A percentile compares a stretch with the other conserved stretches of the same genome.
Conservation (phyloP, 2,113 vertebrate species). For the Bostrychus sinensis region DNA sequence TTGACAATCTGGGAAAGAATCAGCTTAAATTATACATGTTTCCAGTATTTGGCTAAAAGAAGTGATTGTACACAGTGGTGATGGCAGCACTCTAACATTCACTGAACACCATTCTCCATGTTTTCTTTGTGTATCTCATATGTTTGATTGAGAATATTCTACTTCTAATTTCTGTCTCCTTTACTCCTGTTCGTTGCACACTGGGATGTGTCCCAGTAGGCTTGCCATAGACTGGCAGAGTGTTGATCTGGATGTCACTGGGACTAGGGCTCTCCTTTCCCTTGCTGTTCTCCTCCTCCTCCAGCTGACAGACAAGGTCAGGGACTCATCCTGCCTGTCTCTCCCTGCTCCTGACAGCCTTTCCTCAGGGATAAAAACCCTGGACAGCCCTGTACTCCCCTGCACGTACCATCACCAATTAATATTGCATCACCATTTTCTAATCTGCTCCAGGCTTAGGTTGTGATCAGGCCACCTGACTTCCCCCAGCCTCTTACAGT, state of each 20-base stretch:
- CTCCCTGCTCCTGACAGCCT: slow-evolving; percentile 74
- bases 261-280: slow-evolving; percentile 58
- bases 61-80: too few relatives aligned
- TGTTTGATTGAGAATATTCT: background rate
- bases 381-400: slow-evolving; percentile 60
- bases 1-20: too few relatives aligned
- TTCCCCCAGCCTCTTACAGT: slow-evolving; percentile 23
- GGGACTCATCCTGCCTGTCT: slow-evolving; percentile 70
- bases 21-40: too few relatives aligned
- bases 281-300: slow-evolving; percentile 50
- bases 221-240: slow-evolving; percentile 65
- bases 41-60: too few relatives aligned
- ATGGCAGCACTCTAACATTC: too few relatives aligned
- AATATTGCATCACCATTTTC: slow-evolving; percentile 82
- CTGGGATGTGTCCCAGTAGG: slow-evolving; percentile 58
- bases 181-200: slow-evolving; percentile 26
- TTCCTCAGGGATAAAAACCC: slow-evolving; percentile 74
- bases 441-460: slow-evolving; percentile 50
- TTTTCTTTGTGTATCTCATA: too few relatives aligned
- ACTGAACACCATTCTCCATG: too few relatives aligned
- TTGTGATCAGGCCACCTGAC: slow-evolving; percentile 45
- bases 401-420: slow-evolving; percentile 75
- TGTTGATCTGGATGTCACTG: slow-evolving; percentile 71
- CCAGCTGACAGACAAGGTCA: slow-evolving; percentile 83
- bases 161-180: slow-evolving; percentile 14